phyloP scores from a whole-genome alignment of 2,113 vertebrate genomes.

The Tyto alba region DNA sequence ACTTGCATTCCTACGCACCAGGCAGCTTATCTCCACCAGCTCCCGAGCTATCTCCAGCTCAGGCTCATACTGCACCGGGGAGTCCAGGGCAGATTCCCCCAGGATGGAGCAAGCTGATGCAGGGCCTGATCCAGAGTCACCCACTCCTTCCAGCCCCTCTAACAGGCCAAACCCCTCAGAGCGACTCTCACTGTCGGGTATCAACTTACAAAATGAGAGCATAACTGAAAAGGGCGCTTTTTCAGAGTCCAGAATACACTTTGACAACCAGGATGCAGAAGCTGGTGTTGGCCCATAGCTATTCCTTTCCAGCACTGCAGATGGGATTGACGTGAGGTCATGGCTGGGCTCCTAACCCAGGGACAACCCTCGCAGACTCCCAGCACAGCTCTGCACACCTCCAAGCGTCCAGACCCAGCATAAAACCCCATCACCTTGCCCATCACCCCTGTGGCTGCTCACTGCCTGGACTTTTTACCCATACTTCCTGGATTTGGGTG shows the following conservation, averaged over 20 bases:
- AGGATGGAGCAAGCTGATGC: background rate
- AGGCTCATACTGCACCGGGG: rapidly evolving
- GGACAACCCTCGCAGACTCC: background rate
- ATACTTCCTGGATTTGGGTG: background rate
- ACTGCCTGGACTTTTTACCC: rapidly evolving
- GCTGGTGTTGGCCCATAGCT: background rate
- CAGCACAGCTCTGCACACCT: background rate
- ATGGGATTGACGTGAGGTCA: background rate
- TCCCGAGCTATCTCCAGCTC: background rate
- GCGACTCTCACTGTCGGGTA: background rate
- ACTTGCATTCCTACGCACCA: too few species aligned
- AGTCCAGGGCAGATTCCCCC: background rate
- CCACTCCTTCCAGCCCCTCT: background rate
- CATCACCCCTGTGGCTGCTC: background rate
- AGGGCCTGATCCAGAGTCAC: background rate
- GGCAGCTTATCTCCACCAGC: background rate
- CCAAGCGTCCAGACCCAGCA: background rate
- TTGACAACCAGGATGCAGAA: background rate
- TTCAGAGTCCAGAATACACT: background rate
- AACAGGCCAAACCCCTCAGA: background rate
- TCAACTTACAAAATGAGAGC: background rate
- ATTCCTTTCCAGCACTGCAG: background rate
- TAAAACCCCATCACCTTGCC: background rate
- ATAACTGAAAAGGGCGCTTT: background rate
- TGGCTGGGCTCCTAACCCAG: background rate